Base-by-base conservation (phyloP, 2,888 invertebrate genomes). In the Aphodius sticticus region DNA sequence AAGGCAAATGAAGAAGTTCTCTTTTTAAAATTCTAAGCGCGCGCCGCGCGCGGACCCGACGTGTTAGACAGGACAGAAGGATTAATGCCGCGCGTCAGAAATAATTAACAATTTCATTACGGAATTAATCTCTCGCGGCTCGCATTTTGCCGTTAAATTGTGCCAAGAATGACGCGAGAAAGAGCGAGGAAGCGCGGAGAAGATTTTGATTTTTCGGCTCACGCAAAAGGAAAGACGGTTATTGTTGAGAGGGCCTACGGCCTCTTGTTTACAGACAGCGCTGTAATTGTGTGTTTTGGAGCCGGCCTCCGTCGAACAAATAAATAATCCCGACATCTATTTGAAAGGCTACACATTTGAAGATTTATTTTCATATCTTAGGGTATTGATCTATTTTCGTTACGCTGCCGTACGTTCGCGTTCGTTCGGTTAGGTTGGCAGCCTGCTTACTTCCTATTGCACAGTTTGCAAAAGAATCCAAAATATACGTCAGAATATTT, bases 21-120 rank as follows among this genome's bases (percentile, higher is more conserved):
- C 53, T 53, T 74, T 72, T 37, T 69, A 53, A 77, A 77, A 53
- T 53, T 53, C 53, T 53, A 37, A 53, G 74, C 69, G 75, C 53
- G 78, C 78, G 75, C 16, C 70, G 70, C 53, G 53, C 12, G 7
- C 53, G 53, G 6, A 53, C 53, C 53, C 53, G 53, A 53, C 53
- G 53, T 53, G 53, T 53, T 53, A 53, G 53, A 53, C 53, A 53
- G 53, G 77, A 77, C 77, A 77, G 70, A 15, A 70, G 70, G 76
- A 79, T 79, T 79, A 79, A 79, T 79, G 79, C 37, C 16, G 71
- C 70, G 71, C 37, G 79, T 79, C 79, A 79, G 76, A 79, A 77
- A 79, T 79, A 79, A 79, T 79, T 79, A 76, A 79, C 79, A 79
- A 79, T 76, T 79, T 79, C 79, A 71, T 76, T 77, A 77, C 72